Percentiles rank a stretch among this genome's conserved stretches.
Evolutionary conservation across 2,797 vertebrate species (phyloP).

Genomic region (Mormyrops attenuatus): DNA sequence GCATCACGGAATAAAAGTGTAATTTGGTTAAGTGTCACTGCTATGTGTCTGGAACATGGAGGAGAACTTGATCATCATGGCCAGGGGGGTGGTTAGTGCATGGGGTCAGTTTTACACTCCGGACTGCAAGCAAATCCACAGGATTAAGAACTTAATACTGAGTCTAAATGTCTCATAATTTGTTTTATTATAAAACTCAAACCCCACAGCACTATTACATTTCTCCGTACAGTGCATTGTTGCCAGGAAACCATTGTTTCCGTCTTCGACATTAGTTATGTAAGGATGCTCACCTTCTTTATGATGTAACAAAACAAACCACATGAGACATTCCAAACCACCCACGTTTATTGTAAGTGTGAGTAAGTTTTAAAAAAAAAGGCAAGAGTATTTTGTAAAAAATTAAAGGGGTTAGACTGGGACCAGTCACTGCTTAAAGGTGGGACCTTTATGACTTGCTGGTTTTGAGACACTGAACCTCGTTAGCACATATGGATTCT

Average conservation of each 20-base stretch:
- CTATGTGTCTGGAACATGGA: neutral
- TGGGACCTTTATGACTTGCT: neutral
- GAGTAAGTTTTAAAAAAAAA: neutral
- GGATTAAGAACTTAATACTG: neutral
- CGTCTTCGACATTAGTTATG: neutral
- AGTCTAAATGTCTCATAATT: neutral
- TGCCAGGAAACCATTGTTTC: neutral
- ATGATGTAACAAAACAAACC: neutral
- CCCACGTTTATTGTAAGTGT: constrained; percentile 6
- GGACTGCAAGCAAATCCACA: neutral
- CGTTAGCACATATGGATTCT: neutral
- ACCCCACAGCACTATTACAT: neutral
- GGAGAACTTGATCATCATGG: neutral
- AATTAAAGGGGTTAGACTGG: neutral
- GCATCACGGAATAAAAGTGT: constrained; percentile 7
- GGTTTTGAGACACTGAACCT: neutral
- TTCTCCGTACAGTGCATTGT: neutral
- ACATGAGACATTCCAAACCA: neutral
- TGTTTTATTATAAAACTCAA: neutral
- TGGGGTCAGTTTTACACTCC: neutral
- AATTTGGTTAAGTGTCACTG: neutral
- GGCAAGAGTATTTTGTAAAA: neutral
- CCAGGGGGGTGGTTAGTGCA: neutral
- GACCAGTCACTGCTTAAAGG: neutral
- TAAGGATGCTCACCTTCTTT: neutral